Evolutionary conservation across 2,888 invertebrate species (phyloP), one percentile per base, ranked within the genome.

Genomic region (Encarsia formosa): DNA sequence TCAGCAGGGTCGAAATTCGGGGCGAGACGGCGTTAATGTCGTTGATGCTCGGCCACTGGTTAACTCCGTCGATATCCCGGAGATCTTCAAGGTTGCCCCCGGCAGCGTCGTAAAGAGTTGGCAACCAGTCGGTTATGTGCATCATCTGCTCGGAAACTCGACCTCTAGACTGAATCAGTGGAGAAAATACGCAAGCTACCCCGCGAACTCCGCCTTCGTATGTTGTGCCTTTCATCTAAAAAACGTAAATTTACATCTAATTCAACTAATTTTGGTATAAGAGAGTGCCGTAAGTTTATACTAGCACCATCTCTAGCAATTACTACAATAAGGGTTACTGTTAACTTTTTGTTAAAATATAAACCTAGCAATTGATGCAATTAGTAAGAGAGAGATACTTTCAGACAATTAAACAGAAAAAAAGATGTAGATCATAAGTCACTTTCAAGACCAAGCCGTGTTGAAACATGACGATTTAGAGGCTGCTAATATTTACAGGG

Each of bases 201-300:
- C 86, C 87, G 49, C 91, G 79, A 0, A 91, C 80, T 0, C 83
- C 92, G 4, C 95, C 95, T 74, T 96, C 94, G 82, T 87, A 91
- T 0, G 90, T 78, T 0, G 88, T 85, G 59, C 82, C 78, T 73
- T 95, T 95, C 70, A 83, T 78, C 84, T 82, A 59, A 3, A 67
- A 11, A 34, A 9, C 13, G n/a, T n/a, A 34, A n/a, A n/a, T 34
- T 34, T 15, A 9, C 34, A 5, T 34, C 34, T n/a, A 34, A n/a
- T 29, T 8, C 13, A n/a, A n/a, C n/a, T n/a, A n/a, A n/a, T n/a
- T n/a, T n/a, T n/a, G n/a, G n/a, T n/a, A n/a, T n/a, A n/a, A n/a
- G n/a, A n/a, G n/a, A n/a, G n/a, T n/a, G n/a, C n/a, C n/a, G n/a
- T n/a, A n/a, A n/a, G n/a, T n/a, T n/a, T n/a, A n/a, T n/a, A n/a